Base-by-base conservation (phyloP, 2,888 invertebrate genomes). In the Xylota segnis region DNA sequence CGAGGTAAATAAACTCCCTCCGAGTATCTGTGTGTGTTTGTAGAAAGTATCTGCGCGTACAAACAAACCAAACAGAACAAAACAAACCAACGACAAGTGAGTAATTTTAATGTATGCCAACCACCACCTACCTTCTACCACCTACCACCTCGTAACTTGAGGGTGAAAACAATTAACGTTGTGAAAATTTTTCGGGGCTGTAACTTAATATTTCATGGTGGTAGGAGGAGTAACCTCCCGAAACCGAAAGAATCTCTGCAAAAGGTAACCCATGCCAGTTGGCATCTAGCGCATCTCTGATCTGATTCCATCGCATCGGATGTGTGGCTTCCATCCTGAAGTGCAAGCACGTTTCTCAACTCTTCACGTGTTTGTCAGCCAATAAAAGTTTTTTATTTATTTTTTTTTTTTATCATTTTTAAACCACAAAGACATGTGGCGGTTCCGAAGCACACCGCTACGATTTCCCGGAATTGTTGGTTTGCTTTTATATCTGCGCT, bases 291-390 rank as follows among this genome's bases (percentile, higher is more conserved):
- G 34, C n/a, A 58, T 34, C 58, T 54, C 45, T 18, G 47, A 68
- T 68, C 50, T 58, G 65, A 81, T 75, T 34, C 32, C 37, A 47
- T 50, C 34, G 29, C 18, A 65, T 45, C 32, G 59, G 59, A 50
- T 72, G n/a, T n/a, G n/a, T n/a, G 65, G 65, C 16, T 65, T 79
- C 23, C 54, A 29, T 16, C 34, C 6, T 12, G 23, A 78, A 74
- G 34, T 70, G 37, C 52, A 65, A 75, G 63, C 79, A 79, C 79
- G 75, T 79, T 74, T 56, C 29, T 40, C 37, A 40, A 50, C 43
- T 56, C 27, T 66, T 59, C 68, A 68, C 72, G 50, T 78, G 66
- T 74, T 83, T 83, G 56, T 56, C 58, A 52, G 83, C 68, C 63
- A 84, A 78, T 79, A 65, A 84, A 66, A 32, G 29, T 50, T 50